These are phyloP conservation scores for Zaprionus camerounensis DNA, from an alignment of 1,140 invertebrate species.

Conservation along the genomic window DNA sequence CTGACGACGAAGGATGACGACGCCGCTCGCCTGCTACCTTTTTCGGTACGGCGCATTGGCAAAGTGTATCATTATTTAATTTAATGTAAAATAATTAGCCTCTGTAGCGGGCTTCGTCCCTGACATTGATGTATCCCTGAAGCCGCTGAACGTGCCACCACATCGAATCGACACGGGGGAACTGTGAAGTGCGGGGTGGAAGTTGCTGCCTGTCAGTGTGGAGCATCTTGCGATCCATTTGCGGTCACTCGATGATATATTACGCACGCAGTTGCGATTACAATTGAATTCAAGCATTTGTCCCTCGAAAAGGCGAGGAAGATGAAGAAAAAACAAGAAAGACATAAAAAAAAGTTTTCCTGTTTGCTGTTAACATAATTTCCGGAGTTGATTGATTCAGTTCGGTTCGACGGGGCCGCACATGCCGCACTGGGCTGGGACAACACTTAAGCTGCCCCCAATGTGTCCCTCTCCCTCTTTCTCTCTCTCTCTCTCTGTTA, in stretches of 20 bases:
- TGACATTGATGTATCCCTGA: slow-evolving; percentile 74
- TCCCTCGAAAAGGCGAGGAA: not conserved
- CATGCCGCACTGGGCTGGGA: slow-evolving; percentile 33
- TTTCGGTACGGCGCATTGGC: slow-evolving; percentile 27
- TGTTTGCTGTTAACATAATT: slow-evolving; percentile 79
- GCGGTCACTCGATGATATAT: slow-evolving; percentile 79
- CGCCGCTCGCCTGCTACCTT: slow-evolving; percentile 43
- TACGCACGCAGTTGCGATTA: slow-evolving; percentile 58
- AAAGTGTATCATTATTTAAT: slow-evolving; percentile 84
- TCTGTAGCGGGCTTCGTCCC: slow-evolving; percentile 36
- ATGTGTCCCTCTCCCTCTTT: not conserved
- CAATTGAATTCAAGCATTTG: slow-evolving; percentile 57
- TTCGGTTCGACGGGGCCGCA: slow-evolving; percentile 52
- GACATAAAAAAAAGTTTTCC: slow-evolving; percentile 21
- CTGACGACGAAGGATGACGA: slow-evolving; percentile 22
- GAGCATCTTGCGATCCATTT: slow-evolving; percentile 57
- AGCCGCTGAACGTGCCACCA: slow-evolving; percentile 33
- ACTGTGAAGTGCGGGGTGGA: slow-evolving; percentile 7
- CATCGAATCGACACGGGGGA: slow-evolving; percentile 13
- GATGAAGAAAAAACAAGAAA: slow-evolving; percentile 1
- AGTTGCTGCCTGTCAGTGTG: slow-evolving; percentile 2
- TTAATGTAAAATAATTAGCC: slow-evolving; percentile 84
- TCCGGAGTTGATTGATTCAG: slow-evolving; percentile 81
- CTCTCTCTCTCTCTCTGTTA: slow-evolving; percentile 26
- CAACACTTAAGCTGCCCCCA: slow-evolving; percentile 55